Conservation (phyloP, 2,888 invertebrate genomes). For the Agrochola lychnidis region DNA sequence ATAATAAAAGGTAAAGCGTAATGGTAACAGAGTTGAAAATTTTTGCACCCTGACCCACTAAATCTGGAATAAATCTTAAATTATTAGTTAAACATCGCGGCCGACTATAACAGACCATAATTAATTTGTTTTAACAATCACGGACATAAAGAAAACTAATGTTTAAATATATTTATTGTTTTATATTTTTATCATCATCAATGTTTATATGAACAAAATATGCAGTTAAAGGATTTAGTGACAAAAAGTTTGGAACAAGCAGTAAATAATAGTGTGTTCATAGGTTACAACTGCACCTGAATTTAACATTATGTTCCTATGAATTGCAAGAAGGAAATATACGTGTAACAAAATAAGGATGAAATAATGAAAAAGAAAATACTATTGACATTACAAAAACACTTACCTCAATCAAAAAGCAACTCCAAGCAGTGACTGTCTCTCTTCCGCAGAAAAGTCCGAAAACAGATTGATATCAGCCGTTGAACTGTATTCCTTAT, state of each 20-base stretch:
- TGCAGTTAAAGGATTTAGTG: neutral
- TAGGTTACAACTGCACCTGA: neutral
- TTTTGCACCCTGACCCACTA: too few relatives aligned
- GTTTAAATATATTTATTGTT: too few relatives aligned
- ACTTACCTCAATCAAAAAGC: conserved; percentile 24
- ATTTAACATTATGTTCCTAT: neutral
- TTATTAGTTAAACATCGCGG: too few relatives aligned
- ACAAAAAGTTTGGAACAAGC: neutral
- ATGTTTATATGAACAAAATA: neutral
- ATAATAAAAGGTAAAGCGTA: too few relatives aligned
- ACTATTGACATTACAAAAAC: neutral
- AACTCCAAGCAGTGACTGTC: conserved; percentile 17
- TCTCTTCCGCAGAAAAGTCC: conserved; percentile 73
- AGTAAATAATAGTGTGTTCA: neutral
- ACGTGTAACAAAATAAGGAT: neutral
- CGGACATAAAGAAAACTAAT: too few relatives aligned
- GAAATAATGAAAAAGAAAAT: neutral
- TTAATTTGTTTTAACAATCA: too few relatives aligned
- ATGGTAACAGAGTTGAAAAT: too few relatives aligned
- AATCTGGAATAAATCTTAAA: too few relatives aligned
- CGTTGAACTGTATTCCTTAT: conserved; percentile 64
- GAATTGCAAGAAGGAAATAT: neutral
- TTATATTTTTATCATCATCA: neutral
- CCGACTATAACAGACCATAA: too few relatives aligned
- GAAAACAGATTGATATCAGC: conserved; percentile 80